Base-by-base conservation (phyloP, 2,888 invertebrate genomes). In the Pelosia muscerda region DNA sequence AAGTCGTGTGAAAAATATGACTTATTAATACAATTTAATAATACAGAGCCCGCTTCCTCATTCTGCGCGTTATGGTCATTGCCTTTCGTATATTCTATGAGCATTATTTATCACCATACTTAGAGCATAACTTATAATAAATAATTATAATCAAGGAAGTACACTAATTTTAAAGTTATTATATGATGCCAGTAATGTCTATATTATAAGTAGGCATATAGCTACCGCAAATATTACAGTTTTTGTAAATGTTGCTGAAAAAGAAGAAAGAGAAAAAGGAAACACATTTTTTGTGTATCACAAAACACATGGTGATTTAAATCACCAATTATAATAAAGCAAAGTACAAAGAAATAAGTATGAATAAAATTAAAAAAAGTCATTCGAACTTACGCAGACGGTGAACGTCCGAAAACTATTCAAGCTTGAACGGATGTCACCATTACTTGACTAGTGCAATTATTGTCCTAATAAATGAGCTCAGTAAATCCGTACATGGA, bases 1-100 rank as follows among this genome's bases (percentile, higher is more conserved):
- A 2, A 15, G 19, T 19, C 42, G 19, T 19, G 19, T 42, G 42
- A 19, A 42, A 42, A 42, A 42, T 42, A 8, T 5, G 2, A 3
- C 2, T 42, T 42, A 19, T 19, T 42, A 42, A 42, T 42, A 42
- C 2, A 11, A 31, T 34, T 22, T 8, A 34, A 23, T 31, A 59
- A 31, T 59, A 59, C 22, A 59, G 22, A 61, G 38, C 25, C 10
- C 23, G 25, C 59, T 77, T 76, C 77, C 79, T 67, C 56, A 70
- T 64, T 13, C 22, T 53, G 53, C 67, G 65, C 66, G 58, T 66
- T 57, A 65, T 56, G 57, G 63, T 26, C 56, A 38, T 11, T 71
- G 38, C 62, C 66, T 55, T 54, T 64, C 53, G 63, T 59, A 34
- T 55, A 59, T 57, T n/a, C 58, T 13, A 64, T 67, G 69, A 62